These are phyloP conservation scores for Molossus alvarezi DNA, from an alignment of 2,797 vertebrate species.

Conservation along the genomic window DNA sequence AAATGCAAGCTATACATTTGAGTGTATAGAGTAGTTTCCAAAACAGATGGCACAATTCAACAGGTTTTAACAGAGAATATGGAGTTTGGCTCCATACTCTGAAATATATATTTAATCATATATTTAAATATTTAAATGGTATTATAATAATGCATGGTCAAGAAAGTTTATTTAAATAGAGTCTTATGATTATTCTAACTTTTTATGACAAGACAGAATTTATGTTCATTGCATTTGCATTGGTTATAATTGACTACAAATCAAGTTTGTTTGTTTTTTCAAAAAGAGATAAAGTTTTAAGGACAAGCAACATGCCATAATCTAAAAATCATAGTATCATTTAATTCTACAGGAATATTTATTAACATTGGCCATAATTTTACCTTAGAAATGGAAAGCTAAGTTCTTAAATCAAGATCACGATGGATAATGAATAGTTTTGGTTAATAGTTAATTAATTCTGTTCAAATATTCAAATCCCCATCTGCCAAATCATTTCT, in stretches of 20 bases:
- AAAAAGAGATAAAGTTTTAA: conserved; percentile 36
- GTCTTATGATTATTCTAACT: conserved; percentile 38
- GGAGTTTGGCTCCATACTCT: not conserved
- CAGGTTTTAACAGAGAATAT: conserved; percentile 76
- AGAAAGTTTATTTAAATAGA: not conserved
- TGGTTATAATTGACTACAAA: not conserved
- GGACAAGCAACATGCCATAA: not conserved
- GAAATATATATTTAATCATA: conserved; percentile 42
- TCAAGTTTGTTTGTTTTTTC: not conserved
- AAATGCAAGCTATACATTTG: conserved; percentile 59
- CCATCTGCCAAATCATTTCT: conserved; percentile 42
- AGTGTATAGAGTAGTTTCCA: conserved; percentile 64
- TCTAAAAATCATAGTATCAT: conserved; percentile 11
- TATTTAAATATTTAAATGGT: not conserved
- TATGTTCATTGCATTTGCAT: conserved; percentile 20
- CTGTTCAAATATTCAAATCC: conserved; percentile 27
- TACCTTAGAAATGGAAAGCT: not conserved
- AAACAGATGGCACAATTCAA: conserved; percentile 76
- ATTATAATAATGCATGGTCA: not conserved
- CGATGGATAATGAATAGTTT: not conserved
- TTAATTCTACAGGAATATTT: not conserved
- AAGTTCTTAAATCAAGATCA: not conserved
- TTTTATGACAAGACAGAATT: not conserved
- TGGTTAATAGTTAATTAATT: conserved; percentile 54
- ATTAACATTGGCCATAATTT: conserved; percentile 43